phyloP scores from a whole-genome alignment of 2,113 vertebrate species.

The Ahaetulla prasina region DNA sequence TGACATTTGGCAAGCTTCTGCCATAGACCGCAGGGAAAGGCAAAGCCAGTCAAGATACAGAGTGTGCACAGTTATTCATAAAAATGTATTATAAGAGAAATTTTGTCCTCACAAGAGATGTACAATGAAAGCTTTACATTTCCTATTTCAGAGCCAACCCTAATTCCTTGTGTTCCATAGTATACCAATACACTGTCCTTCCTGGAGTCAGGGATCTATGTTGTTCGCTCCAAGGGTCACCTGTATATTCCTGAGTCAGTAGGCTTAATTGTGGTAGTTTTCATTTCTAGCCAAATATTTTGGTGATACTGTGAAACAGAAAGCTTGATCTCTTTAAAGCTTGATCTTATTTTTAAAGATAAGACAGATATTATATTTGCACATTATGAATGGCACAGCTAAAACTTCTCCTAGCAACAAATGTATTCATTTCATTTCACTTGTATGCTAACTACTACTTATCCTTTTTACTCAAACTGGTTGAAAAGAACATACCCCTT shows the following conservation, averaged over 20 bases:
- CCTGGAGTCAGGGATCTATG: neutral
- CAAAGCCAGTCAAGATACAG: neutral
- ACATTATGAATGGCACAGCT: neutral
- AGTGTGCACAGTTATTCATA: neutral
- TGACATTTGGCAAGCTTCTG: neutral
- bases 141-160: neutral
- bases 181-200: neutral
- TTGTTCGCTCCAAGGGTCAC: neutral
- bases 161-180: neutral
- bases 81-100: neutral
- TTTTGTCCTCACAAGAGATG: neutral
- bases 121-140: neutral
- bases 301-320: neutral
- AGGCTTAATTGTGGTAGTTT: neutral
- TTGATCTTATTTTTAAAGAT: too few species aligned
- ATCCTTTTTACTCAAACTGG: neutral
- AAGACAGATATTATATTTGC: neutral
- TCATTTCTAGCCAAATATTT: neutral
- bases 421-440: neutral
- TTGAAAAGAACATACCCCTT: neutral
- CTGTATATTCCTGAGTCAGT: neutral
- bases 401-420: neutral
- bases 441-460: neutral
- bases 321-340: neutral
- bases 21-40: neutral